Evolutionary conservation across 2,888 invertebrate species (phyloP).

Genomic region (Hyposoter didymator): DNA sequence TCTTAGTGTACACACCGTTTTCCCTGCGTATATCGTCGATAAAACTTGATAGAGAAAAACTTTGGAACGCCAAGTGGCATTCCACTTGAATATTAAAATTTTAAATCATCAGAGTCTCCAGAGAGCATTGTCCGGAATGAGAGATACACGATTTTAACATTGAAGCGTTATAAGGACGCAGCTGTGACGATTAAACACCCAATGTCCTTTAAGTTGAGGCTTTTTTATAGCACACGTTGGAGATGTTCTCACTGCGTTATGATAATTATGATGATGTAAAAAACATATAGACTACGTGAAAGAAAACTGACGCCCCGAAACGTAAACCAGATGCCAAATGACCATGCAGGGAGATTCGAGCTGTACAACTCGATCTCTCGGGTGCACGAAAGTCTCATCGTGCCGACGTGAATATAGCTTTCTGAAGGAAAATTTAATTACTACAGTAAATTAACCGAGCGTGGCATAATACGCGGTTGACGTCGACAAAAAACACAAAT

Average conservation of each 20-base stretch:
- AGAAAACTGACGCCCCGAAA: slow-evolving; percentile 57
- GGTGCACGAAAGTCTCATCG: slow-evolving; percentile 12
- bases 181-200: slow-evolving; percentile 7
- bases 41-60: not conserved
- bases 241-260: slow-evolving; percentile 1
- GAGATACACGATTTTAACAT: not conserved
- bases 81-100: slow-evolving; percentile 10
- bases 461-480: not conserved
- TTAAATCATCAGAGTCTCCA: slow-evolving; percentile 1
- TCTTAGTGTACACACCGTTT: not conserved
- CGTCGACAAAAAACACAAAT: slow-evolving; percentile 16
- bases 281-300: slow-evolving; percentile 1
- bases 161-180: not conserved
- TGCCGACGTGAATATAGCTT: not conserved
- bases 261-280: slow-evolving; percentile 27
- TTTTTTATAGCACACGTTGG: not conserved
- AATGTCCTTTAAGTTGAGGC: not conserved
- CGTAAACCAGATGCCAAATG: slow-evolving; percentile 61
- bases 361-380: slow-evolving; percentile 22
- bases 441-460: slow-evolving; percentile 43
- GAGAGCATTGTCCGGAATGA: not conserved
- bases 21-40: not conserved
- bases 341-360: slow-evolving; percentile 7
- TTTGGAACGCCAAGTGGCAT: not conserved
- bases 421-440: slow-evolving; percentile 27